phyloP scores from a whole-genome alignment of 2,113 vertebrate genomes.

The Myanophis thanlyinensis region DNA sequence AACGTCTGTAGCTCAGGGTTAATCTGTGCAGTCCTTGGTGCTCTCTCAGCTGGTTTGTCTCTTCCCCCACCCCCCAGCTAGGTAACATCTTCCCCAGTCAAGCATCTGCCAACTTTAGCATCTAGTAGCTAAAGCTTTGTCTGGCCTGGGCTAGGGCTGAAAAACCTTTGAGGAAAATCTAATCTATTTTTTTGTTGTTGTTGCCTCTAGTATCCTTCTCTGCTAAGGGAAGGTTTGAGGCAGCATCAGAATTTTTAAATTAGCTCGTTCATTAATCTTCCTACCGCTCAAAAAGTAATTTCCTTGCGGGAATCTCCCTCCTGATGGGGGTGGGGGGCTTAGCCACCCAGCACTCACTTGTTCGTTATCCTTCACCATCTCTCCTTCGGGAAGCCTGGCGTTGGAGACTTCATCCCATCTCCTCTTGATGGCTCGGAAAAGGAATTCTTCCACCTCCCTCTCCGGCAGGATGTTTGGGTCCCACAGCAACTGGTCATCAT shows the following conservation, averaged over 20 bases:
- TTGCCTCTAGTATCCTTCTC: neutral
- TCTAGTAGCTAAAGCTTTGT: neutral
- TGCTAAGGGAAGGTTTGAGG: neutral
- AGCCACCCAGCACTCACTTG: conserved; percentile 77
- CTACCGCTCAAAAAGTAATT: too few relatives aligned
- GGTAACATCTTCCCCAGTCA: neutral
- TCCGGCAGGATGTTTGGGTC: conserved; percentile 80
- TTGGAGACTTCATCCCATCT: conserved; percentile 66
- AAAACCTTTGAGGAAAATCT: neutral
- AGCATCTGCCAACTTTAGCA: neutral
- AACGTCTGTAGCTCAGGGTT: neutral
- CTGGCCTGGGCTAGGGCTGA: neutral
- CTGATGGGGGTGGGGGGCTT: neutral
- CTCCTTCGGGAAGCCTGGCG: conserved; percentile 64
- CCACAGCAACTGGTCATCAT: conserved; percentile 93
- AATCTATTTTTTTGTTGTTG: neutral
- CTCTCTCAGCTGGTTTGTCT: neutral
- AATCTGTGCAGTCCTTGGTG: neutral
- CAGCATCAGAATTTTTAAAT: neutral
- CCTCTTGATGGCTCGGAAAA: conserved; percentile 77
- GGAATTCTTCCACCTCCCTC: conserved; percentile 86
- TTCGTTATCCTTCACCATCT: conserved; percentile 84
- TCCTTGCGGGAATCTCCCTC: rapidly evolving
- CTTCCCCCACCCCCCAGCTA: neutral
- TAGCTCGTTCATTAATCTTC: neutral